Conservation (phyloP, 2,797 vertebrate genomes). For the Acipenser oxyrinchus region DNA sequence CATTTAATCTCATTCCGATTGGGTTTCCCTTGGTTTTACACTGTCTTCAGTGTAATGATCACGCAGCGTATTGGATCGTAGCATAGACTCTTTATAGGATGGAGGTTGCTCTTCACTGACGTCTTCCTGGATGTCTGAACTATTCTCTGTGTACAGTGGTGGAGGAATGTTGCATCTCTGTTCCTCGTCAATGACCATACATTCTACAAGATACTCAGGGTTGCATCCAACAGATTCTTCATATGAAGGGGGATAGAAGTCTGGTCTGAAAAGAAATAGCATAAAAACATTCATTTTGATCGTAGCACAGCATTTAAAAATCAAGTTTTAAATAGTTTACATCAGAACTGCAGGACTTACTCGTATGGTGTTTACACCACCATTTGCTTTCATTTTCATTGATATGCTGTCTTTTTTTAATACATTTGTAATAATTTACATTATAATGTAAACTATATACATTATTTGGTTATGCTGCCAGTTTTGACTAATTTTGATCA, state of each 20-base stretch:
- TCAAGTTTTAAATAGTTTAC: too few species aligned
- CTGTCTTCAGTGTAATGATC: background rate
- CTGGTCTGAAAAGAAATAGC: constrained; percentile 48
- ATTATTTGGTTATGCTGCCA: background rate
- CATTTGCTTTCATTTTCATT: background rate
- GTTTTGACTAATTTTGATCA: too few species aligned
- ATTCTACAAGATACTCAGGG: constrained; percentile 3
- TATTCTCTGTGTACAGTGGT: constrained; percentile 54
- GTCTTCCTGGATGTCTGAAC: constrained; percentile 37
- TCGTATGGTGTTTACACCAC: background rate
- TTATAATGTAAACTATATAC: background rate
- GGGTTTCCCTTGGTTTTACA: constrained; percentile 27
- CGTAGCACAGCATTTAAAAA: too few species aligned
- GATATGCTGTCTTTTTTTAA: background rate
- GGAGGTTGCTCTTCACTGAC: constrained; percentile 59
- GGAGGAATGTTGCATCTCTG: constrained; percentile 43
- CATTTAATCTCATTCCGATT: constrained; percentile 31
- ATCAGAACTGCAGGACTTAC: background rate
- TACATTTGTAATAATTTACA: background rate
- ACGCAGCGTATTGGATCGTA: background rate
- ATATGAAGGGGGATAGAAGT: constrained; percentile 67
- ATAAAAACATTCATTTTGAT: too few species aligned
- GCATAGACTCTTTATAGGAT: constrained; percentile 36
- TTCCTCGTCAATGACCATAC: constrained; percentile 12
- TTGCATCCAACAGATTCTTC: constrained; percentile 53